A percentile compares a stretch with the other conserved stretches of the same genome.
phyloP scores from a whole-genome alignment of 2,888 invertebrate genomes.

The Stegana nigrithorax region DNA sequence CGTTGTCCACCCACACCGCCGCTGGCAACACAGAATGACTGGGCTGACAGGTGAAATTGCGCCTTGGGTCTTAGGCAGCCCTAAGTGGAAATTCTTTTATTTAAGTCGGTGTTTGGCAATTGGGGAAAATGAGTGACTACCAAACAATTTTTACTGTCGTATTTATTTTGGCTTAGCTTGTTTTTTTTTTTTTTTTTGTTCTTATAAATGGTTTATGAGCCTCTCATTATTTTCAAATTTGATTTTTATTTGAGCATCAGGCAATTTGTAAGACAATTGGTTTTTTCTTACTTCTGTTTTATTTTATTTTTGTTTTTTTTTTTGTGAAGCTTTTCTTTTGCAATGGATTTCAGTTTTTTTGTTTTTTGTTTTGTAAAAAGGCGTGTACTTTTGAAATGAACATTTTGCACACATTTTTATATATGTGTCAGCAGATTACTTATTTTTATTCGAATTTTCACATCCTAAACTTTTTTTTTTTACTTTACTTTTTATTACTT shows the following conservation, averaged over 20 bases:
- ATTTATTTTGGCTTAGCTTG: not conserved
- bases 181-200: not conserved
- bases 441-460: no score
- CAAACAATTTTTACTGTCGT: not conserved
- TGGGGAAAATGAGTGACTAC: no score
- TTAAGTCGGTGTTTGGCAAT: no score
- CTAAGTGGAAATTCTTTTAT: not conserved
- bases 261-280: slow-evolving; percentile 22
- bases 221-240: slow-evolving; percentile 15
- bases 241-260: slow-evolving; percentile 13
- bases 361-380: no score
- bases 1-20: not conserved
- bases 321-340: no score
- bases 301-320: not conserved
- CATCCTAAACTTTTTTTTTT: no score
- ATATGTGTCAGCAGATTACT: no score
- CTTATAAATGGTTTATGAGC: slow-evolving; percentile 3
- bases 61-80: not conserved
- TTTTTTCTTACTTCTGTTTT: not conserved
- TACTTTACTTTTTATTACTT: no score
- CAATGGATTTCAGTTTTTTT: no score
- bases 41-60: slow-evolving; percentile 2
- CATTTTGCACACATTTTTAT: no score
- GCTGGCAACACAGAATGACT: not conserved
- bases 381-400: no score